These are phyloP conservation scores for Lithobates pipiens DNA, from an alignment of 2,797 vertebrate genomes.

Conservation along the genomic window DNA sequence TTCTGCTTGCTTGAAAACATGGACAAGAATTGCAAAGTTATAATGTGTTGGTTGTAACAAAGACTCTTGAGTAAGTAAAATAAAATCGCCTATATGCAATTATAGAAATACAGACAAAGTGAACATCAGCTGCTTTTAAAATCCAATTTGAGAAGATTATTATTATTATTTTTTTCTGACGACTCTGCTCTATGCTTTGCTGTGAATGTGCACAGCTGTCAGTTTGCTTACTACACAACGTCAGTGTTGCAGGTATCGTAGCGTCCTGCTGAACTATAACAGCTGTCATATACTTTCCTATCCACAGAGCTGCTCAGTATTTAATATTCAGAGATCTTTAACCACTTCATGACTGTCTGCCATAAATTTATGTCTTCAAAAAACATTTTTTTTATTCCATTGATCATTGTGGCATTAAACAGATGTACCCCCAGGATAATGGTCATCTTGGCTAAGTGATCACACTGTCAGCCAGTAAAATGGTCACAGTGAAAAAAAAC, in stretches of 20 bases:
- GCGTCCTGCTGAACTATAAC: too few relatives aligned
- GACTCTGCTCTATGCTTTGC: neutral
- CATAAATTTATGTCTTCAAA: too few relatives aligned
- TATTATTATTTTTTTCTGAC: neutral
- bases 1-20: too few relatives aligned
- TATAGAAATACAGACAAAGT: neutral
- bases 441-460: too few relatives aligned
- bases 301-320: neutral
- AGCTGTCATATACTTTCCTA: neutral
- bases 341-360: too few relatives aligned
- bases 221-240: neutral
- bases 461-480: too few relatives aligned
- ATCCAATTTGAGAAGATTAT: neutral
- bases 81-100: neutral
- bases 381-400: too few relatives aligned
- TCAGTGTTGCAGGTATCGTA: too few relatives aligned
- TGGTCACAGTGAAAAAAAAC: too few relatives aligned
- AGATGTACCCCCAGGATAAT: too few relatives aligned
- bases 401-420: too few relatives aligned
- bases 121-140: neutral
- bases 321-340: too few relatives aligned
- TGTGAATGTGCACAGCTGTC: neutral
- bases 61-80: neutral
- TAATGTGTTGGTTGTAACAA: neutral
- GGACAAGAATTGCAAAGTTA: neutral